Percentiles rank a stretch among this genome's conserved stretches.
phyloP scores from a whole-genome alignment of 2,888 invertebrate genomes.

The Galerucella calmariensis region DNA sequence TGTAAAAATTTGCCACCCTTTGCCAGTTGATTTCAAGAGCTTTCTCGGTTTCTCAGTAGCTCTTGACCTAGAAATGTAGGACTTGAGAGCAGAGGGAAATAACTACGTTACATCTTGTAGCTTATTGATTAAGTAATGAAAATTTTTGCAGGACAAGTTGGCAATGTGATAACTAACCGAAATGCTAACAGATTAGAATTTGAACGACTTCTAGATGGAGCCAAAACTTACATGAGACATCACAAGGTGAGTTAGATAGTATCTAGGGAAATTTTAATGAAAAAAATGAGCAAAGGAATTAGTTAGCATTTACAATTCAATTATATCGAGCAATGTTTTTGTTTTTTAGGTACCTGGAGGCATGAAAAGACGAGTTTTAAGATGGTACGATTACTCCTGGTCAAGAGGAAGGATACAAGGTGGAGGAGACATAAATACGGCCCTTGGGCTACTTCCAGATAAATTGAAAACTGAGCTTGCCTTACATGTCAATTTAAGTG shows the following conservation, averaged over 20 bases:
- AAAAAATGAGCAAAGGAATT: background rate
- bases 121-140: background rate
- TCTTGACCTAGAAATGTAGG: too few species aligned
- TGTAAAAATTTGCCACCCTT: too few species aligned
- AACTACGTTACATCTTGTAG: background rate
- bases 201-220: slow-evolving; percentile 92
- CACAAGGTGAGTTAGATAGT: slow-evolving; percentile 75
- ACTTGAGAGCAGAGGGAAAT: too few species aligned
- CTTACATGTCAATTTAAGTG: slow-evolving; percentile 93
- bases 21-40: too few species aligned
- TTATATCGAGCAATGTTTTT: too few species aligned
- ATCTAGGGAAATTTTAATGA: too few species aligned
- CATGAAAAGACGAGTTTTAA: slow-evolving; percentile 93
- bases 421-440: slow-evolving; percentile 95
- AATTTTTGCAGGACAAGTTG: slow-evolving; percentile 82
- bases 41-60: too few species aligned
- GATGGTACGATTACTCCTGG: slow-evolving; percentile 99
- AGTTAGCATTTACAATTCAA: too few species aligned
- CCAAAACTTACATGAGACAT: slow-evolving; percentile 97
- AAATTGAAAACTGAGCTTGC: slow-evolving; percentile 97
- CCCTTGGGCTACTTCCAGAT: slow-evolving; percentile 91
- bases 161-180: slow-evolving; percentile 96
- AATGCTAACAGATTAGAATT: slow-evolving; percentile 96
- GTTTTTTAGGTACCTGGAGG: slow-evolving; percentile 82
- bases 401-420: slow-evolving; percentile 95